These are phyloP conservation scores for Drosophila ambigua DNA, from an alignment of 1,140 invertebrate genomes.

Conservation along the genomic window DNA sequence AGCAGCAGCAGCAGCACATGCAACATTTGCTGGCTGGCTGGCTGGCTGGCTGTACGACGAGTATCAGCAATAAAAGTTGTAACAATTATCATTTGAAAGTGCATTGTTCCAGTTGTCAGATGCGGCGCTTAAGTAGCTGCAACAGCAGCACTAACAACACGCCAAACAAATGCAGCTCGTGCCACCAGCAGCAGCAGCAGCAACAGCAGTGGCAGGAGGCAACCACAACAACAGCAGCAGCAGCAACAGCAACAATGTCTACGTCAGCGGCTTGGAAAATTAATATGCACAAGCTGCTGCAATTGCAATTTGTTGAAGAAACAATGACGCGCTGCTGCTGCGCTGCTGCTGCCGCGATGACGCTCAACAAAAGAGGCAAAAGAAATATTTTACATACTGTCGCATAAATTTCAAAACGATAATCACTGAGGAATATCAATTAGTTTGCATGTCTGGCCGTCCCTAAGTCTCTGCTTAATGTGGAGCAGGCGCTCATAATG, in stretches of 20 bases:
- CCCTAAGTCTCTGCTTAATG: constrained; percentile 59
- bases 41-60: constrained; percentile 18
- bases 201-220: constrained; percentile 32
- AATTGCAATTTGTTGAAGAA: constrained; percentile 78
- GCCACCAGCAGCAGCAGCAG: constrained; percentile 25
- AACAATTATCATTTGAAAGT: constrained; percentile 82
- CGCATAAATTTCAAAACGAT: constrained; percentile 72
- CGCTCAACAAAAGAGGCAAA: constrained; percentile 10
- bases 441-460: constrained; percentile 33
- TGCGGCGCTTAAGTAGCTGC: constrained; percentile 57
- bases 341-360: neutral
- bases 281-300: constrained; percentile 80
- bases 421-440: constrained; percentile 73
- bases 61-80: constrained; percentile 81
- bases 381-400: constrained; percentile 77
- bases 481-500: constrained; percentile 70
- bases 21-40: constrained; percentile 60
- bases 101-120: constrained; percentile 77
- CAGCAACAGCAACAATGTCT: constrained; percentile 45
- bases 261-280: constrained; percentile 69
- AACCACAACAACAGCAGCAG: constrained; percentile 22
- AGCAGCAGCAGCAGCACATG: constrained; percentile 22
- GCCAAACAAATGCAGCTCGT: constrained; percentile 32
- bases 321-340: constrained; percentile 56
- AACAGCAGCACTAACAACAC: constrained; percentile 28